Evolutionary conservation across 2,113 vertebrate genomes (phyloP).

Genomic region (Stomatorhinus ivindoensis): DNA sequence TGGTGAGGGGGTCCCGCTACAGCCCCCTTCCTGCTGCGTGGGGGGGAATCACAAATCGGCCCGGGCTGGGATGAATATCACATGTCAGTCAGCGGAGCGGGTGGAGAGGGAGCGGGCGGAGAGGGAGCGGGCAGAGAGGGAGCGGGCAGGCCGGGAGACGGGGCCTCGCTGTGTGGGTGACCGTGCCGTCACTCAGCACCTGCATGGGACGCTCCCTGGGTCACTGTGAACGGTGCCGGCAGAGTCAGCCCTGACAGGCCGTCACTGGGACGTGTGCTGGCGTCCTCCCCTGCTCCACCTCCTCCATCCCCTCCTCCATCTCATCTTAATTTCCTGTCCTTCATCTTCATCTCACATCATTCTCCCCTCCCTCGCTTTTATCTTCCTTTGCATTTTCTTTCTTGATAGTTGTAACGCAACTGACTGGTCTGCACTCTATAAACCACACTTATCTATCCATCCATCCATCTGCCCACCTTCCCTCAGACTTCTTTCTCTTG

Average conservation of each 20-base stretch:
- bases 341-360: background rate
- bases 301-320: background rate
- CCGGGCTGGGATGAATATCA: background rate
- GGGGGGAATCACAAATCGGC: background rate
- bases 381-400: background rate
- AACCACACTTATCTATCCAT: background rate
- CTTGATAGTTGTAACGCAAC: background rate
- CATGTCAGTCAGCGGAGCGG: background rate
- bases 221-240: background rate
- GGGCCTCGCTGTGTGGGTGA: background rate
- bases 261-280: background rate
- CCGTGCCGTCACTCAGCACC: background rate
- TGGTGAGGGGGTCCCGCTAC: slow-evolving; percentile 12
- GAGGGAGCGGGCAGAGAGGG: background rate
- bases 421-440: background rate
- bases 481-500: background rate
- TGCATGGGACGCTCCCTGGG: background rate
- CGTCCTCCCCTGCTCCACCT: background rate
- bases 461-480: background rate
- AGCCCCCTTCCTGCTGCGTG: slow-evolving; percentile 22
- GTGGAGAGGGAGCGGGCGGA: background rate
- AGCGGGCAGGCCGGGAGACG: background rate
- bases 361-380: background rate
- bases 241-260: background rate
- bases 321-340: background rate